Percentiles rank a stretch among this genome's conserved stretches.
phyloP scores from a whole-genome alignment of 2,888 invertebrate genomes.

The Uloborus plumipes region DNA sequence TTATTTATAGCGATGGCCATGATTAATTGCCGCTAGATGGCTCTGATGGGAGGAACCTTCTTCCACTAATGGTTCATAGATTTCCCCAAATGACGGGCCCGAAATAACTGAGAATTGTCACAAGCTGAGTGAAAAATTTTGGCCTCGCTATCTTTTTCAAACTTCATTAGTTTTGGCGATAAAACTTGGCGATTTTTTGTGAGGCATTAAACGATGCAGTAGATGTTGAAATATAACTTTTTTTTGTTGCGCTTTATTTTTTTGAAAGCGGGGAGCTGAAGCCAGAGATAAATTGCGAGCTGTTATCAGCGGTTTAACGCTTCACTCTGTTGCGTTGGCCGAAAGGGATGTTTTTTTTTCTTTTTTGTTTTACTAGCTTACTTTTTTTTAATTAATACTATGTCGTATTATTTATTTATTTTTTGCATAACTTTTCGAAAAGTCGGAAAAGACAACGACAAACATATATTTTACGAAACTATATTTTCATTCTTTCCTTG shows the following conservation, averaged over 20 bases:
- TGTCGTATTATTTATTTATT: no score
- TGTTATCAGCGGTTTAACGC: slow-evolving; percentile 45
- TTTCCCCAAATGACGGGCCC: slow-evolving; percentile 35
- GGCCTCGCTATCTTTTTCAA: slow-evolving; percentile 38
- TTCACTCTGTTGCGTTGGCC: slow-evolving; percentile 12
- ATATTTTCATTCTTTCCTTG: no score
- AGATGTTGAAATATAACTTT: neutral
- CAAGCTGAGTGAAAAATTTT: slow-evolving; percentile 45
- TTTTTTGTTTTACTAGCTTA: no score
- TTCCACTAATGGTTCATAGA: slow-evolving; percentile 40
- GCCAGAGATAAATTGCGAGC: slow-evolving; percentile 35
- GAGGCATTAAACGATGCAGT: slow-evolving; percentile 20
- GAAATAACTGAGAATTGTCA: slow-evolving; percentile 39
- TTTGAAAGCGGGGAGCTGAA: slow-evolving; percentile 11
- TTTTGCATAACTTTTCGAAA: no score
- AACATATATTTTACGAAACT: no score
- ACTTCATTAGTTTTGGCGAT: slow-evolving; percentile 28
- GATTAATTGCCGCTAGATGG: slow-evolving; percentile 44
- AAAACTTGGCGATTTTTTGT: slow-evolving; percentile 38
- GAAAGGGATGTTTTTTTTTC: neutral
- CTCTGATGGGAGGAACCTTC: slow-evolving; percentile 31
- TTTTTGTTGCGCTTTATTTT: slow-evolving; percentile 2
- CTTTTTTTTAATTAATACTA: no score
- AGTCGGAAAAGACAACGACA: no score
- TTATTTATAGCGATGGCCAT: slow-evolving; percentile 30